Conservation (phyloP, 1,140 invertebrate species). For the Papilio polyxenes region DNA sequence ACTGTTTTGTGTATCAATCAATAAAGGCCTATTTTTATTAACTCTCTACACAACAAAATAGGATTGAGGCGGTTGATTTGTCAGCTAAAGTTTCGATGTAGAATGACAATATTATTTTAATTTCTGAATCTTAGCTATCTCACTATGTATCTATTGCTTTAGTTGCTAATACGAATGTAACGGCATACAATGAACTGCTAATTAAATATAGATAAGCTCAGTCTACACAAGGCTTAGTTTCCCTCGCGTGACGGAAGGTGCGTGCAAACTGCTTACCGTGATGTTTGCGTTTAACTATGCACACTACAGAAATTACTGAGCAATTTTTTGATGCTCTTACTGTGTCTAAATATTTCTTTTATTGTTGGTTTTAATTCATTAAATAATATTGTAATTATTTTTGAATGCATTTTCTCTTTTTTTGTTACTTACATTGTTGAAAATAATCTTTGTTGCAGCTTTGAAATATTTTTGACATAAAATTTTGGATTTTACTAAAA, state of each 20-base stretch:
- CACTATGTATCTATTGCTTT: not conserved
- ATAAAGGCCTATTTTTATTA: too few relatives aligned
- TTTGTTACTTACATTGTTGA: not conserved
- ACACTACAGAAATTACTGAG: not conserved
- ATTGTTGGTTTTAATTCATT: not conserved
- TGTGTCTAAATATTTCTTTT: not conserved
- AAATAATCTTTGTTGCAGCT: not conserved
- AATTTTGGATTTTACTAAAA: not conserved
- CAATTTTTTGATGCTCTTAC: not conserved
- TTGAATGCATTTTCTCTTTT: not conserved
- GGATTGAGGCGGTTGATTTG: too few relatives aligned
- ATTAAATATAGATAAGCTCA: conserved; percentile 34
- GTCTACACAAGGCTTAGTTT: conserved; percentile 20
- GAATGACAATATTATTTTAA: not conserved
- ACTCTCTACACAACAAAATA: too few relatives aligned
- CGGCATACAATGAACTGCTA: conserved; percentile 19
- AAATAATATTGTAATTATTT: too few relatives aligned
- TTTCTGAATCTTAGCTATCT: not conserved
- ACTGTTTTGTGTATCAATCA: too few relatives aligned
- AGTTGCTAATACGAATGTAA: conserved; percentile 1
- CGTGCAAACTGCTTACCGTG: conserved; percentile 26
- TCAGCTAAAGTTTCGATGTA: not conserved
- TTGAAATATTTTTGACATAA: too few relatives aligned
- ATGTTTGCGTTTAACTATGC: conserved; percentile 16
- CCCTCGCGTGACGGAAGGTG: conserved; percentile 27